Evolutionary conservation across 2,797 vertebrate genomes (phyloP), one percentile per base, ranked within the genome.

Genomic region (Picus viridis): DNA sequence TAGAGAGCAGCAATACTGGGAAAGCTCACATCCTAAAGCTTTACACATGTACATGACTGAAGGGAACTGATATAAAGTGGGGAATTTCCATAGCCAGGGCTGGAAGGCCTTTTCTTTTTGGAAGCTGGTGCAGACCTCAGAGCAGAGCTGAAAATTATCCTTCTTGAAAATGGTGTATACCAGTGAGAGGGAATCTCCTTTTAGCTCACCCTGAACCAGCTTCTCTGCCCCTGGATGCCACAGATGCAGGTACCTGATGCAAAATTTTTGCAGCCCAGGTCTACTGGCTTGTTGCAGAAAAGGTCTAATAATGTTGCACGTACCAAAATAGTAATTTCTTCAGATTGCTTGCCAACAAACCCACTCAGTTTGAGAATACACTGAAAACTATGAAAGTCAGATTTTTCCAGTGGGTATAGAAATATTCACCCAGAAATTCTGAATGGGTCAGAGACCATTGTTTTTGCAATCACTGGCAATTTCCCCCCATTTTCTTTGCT

Each of bases 61-160:
- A 41, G 20, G 32, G 7, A 10, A 15, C 14, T 56, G 10, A 22
- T 17, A 61, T 0, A 1, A 58, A 69, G 13, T 1, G 1, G 8
- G 17, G 5, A 15, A 12, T 53, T 75, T 11, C 6, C n/a, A 27
- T 10, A 47, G 12, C 1, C 0, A 14, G 32, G 8, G 56, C n/a
- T 36, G 49, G 27, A 4, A 71, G 19, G 5, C 6, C 15, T 5
- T 69, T 74, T 64, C 41, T 16, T 45, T 75, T 23, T 57, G 54
- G 29, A 51, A 13, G 4, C 7, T 53, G 22, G 27, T 54, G 27
- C n/a, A 61, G 34, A 41, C 24, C 15, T 45, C 59, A 45, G 18
- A 10, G 20, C 15, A 9, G 24, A 19, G 9, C 7, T 34, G 10
- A n/a, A 34, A 39, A 72, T 4, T 15, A 29, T 29, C 29, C 2